Percentiles rank a stretch among this genome's conserved stretches.
Conservation (phyloP, 2,797 vertebrate genomes). For the Balearica regulorum region DNA sequence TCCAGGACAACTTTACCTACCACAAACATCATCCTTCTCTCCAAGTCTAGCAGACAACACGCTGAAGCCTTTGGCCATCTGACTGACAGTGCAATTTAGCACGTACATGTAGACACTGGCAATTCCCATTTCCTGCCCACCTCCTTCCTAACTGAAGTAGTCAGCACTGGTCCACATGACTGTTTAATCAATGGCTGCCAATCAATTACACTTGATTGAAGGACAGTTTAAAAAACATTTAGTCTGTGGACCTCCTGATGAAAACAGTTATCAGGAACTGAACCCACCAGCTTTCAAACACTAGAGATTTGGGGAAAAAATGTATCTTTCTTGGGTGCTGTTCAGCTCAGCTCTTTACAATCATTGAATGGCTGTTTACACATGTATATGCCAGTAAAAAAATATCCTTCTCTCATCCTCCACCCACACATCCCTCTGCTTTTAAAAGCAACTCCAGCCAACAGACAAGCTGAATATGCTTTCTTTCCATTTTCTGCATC, state of each 20-base stretch:
- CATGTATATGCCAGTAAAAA: neutral
- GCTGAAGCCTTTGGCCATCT: neutral
- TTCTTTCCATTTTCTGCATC: neutral
- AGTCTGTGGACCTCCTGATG: neutral
- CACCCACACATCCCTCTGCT: slow-evolving; percentile 1
- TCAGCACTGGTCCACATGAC: neutral
- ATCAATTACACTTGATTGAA: neutral
- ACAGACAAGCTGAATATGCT: neutral
- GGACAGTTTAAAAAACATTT: neutral
- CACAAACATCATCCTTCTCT: neutral
- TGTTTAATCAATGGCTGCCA: neutral
- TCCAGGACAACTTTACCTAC: neutral
- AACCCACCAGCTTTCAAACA: neutral
- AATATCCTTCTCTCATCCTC: neutral
- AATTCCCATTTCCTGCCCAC: neutral
- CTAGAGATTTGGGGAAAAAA: neutral
- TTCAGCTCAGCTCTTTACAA: neutral
- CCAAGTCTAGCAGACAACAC: neutral
- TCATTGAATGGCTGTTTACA: neutral
- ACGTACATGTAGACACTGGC: neutral
- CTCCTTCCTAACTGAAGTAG: neutral
- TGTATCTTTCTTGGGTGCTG: neutral
- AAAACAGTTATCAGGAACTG: neutral
- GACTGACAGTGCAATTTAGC: neutral
- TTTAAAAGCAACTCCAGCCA: neutral